Evolutionary conservation across 2,888 invertebrate genomes (phyloP).

Genomic region (Hemistola chrysoprasaria): DNA sequence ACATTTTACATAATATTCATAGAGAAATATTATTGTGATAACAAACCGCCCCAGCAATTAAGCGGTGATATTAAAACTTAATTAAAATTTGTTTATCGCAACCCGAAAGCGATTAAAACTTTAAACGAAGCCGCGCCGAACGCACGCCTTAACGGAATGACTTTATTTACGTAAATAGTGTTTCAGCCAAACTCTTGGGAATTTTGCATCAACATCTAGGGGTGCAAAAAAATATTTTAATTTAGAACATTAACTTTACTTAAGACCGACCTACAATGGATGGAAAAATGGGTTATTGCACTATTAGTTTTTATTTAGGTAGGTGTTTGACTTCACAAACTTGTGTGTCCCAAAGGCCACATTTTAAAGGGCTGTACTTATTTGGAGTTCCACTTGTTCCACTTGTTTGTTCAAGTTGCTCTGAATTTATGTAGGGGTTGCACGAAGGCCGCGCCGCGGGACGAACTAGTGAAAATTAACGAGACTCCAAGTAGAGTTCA

Average conservation of each 20-base stretch:
- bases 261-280: slow-evolving; percentile 1
- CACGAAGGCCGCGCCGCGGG: slow-evolving; percentile 57
- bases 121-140: slow-evolving; percentile 75
- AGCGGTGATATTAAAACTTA: slow-evolving; percentile 81
- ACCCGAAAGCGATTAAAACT: slow-evolving; percentile 80
- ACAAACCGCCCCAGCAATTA: slow-evolving; percentile 73
- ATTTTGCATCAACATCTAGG: neutral
- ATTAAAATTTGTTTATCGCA: slow-evolving; percentile 82
- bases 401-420: slow-evolving; percentile 72
- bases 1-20: slow-evolving; percentile 52
- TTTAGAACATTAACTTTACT: slow-evolving; percentile 26
- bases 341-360: slow-evolving; percentile 61
- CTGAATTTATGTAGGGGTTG: slow-evolving; percentile 68
- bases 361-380: slow-evolving; percentile 67
- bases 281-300: slow-evolving; percentile 4
- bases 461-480: slow-evolving; percentile 70
- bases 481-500: slow-evolving; percentile 47
- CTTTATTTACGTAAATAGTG: slow-evolving; percentile 74
- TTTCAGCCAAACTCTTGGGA: slow-evolving; percentile 47
- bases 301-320: slow-evolving; percentile 17
- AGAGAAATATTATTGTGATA: slow-evolving; percentile 69
- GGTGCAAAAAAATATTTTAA: slow-evolving; percentile 1
- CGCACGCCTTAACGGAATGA: slow-evolving; percentile 72
- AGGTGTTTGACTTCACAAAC: slow-evolving; percentile 56
- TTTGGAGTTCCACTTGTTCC: slow-evolving; percentile 65